phyloP scores from a whole-genome alignment of 2,113 vertebrate species.

The Mustela lutreola region DNA sequence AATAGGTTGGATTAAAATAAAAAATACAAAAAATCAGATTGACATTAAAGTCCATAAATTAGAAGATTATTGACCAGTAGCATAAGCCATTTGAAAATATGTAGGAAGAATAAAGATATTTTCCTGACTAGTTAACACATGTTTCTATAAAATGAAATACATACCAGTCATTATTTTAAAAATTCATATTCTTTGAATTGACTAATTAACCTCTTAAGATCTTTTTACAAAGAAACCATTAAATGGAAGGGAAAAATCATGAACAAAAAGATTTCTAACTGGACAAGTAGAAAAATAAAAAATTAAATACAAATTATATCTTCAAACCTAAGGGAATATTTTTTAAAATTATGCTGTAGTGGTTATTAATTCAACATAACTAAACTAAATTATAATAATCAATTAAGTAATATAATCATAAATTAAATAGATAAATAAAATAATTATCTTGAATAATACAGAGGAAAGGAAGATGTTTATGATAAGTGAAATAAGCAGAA shows the following conservation, averaged over 20 bases:
- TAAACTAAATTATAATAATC: neutral
- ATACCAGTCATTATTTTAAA: neutral
- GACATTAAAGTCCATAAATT: constrained; percentile 12
- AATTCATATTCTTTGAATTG: constrained; percentile 9
- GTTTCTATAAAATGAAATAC: constrained; percentile 39
- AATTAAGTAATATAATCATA: neutral
- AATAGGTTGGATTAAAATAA: constrained; percentile 35
- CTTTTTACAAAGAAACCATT: constrained; percentile 11
- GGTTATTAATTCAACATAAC: neutral
- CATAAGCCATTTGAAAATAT: constrained; percentile 6
- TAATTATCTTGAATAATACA: constrained; percentile 28
- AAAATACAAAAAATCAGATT: constrained; percentile 3
- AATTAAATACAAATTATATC: neutral
- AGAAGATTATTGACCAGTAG: constrained; percentile 5
- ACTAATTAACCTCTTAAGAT: neutral
- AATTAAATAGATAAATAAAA: neutral
- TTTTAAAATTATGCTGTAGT: neutral
- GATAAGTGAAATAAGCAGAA: constrained; percentile 55
- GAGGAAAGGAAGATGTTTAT: constrained; percentile 33
- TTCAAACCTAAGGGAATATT: constrained; percentile 26
- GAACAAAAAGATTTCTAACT: constrained; percentile 29
- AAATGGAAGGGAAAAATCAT: constrained; percentile 6
- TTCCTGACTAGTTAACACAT: neutral
- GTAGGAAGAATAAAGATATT: neutral
- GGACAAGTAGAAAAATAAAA: constrained; percentile 56